These are phyloP conservation scores for Tuta absoluta DNA, from an alignment of 2,888 invertebrate genomes.

Conservation along the genomic window DNA sequence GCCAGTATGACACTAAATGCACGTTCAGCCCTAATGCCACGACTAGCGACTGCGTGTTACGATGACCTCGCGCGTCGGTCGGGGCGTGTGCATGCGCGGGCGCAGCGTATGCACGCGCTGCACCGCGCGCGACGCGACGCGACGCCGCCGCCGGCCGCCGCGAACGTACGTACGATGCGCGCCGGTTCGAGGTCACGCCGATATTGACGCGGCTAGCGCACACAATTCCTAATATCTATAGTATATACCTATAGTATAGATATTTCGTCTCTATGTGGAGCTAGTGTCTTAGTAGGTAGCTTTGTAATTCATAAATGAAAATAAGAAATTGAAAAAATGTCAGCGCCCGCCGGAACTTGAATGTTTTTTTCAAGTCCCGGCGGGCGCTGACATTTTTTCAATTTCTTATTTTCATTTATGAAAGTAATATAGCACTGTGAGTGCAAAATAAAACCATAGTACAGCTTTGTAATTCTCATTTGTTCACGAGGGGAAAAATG, in stretches of 20 bases:
- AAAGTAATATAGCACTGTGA: no score
- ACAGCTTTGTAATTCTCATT: no score
- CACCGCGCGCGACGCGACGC: conserved; percentile 25
- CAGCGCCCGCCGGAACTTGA: no score
- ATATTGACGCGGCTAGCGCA: conserved; percentile 8
- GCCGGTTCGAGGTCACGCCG: conserved; percentile 17
- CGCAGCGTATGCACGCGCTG: background rate
- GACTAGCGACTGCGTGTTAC: conserved; percentile 27
- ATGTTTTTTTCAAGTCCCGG: no score
- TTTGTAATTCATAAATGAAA: no score
- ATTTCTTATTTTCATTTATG: no score
- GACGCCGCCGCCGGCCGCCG: conserved; percentile 49
- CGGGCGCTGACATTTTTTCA: no score
- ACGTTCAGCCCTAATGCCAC: background rate
- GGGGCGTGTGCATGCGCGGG: conserved; percentile 31
- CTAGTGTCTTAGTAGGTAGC: no score
- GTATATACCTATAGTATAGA: background rate
- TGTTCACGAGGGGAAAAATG: no score
- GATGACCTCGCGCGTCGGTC: conserved; percentile 32
- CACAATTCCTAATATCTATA: background rate
- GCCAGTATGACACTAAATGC: background rate
- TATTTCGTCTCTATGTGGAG: no score
- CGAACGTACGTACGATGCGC: conserved; percentile 29
- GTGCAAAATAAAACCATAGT: no score
- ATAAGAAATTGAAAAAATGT: no score